Evolutionary conservation across 1,140 invertebrate genomes (phyloP).

Genomic region (Lerema accius): DNA sequence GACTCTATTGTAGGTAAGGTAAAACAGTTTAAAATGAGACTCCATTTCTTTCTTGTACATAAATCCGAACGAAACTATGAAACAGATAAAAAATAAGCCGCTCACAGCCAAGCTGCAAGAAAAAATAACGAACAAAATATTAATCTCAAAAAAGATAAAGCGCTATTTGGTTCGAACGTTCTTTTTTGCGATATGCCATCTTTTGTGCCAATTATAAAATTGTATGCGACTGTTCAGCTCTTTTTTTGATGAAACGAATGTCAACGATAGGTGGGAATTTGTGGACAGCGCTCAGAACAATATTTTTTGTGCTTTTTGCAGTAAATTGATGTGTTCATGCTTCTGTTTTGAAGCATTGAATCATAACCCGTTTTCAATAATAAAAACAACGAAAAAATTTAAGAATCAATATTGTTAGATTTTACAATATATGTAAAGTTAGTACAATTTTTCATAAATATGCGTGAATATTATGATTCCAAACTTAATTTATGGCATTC

Average conservation of each 20-base stretch:
- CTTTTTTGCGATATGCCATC: slow-evolving; percentile 72
- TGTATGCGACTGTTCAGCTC: slow-evolving; percentile 55
- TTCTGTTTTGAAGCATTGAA: background rate
- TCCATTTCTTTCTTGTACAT: slow-evolving; percentile 41
- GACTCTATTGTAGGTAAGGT: too few species aligned
- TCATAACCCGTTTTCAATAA: background rate
- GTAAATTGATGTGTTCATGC: background rate
- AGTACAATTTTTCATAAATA: too few species aligned
- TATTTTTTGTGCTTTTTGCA: slow-evolving; percentile 5
- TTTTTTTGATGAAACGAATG: slow-evolving; percentile 51
- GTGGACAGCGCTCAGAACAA: slow-evolving; percentile 35
- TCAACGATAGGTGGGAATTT: slow-evolving; percentile 67
- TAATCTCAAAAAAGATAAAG: slow-evolving; percentile 76
- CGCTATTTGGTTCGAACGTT: slow-evolving; percentile 56
- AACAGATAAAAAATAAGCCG: slow-evolving; percentile 68
- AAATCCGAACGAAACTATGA: slow-evolving; percentile 59
- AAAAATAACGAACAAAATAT: slow-evolving; percentile 71
- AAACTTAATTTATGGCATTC: too few species aligned
- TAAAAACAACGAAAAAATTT: too few species aligned
- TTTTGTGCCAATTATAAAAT: slow-evolving; percentile 79
- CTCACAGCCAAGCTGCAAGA: slow-evolving; percentile 53
- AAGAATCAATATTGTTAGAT: too few species aligned
- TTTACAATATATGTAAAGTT: too few species aligned
- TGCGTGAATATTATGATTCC: too few species aligned
- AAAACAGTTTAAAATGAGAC: slow-evolving; percentile 14